phyloP scores from a whole-genome alignment of 1,140 invertebrate genomes.

The Drosophila punjabiensis region DNA sequence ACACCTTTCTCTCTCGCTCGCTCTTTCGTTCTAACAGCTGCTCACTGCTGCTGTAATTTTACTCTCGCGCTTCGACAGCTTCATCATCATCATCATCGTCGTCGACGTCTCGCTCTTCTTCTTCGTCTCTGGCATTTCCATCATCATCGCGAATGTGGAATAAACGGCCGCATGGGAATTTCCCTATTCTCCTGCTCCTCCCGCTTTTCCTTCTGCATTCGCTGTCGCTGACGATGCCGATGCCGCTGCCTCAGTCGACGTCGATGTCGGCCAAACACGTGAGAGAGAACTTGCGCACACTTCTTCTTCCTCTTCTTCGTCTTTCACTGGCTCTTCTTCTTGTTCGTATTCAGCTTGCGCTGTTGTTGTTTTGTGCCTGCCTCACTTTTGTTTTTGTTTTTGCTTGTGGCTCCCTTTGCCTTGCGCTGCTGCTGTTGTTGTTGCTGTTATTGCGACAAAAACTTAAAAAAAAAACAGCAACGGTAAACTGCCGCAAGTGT shows the following conservation, averaged over 20 bases:
- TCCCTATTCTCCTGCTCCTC: constrained; percentile 22
- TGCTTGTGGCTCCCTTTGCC: constrained; percentile 5
- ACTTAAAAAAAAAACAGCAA: constrained; percentile 38
- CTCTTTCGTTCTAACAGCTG: constrained; percentile 34
- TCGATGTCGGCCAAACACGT: constrained; percentile 38
- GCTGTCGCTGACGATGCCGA: constrained; percentile 16
- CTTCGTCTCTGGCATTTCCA: constrained; percentile 17
- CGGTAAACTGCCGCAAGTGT: constrained; percentile 32
- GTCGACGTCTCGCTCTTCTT: constrained; percentile 13
- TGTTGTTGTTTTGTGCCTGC: constrained; percentile 35
- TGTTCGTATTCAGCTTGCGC: constrained; percentile 23
- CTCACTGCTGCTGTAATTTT: constrained; percentile 7
- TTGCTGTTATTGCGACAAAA: constrained; percentile 20
- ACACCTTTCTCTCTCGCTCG: constrained; percentile 6
- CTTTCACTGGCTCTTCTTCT: constrained; percentile 28
- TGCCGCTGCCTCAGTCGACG: constrained; percentile 57
- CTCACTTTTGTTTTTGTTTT: constrained; percentile 14
- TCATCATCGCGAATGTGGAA: constrained; percentile 52
- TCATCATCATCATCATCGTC: constrained; percentile 6
- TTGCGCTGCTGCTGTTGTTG: constrained; percentile 1
- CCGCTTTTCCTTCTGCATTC: constrained; percentile 36
- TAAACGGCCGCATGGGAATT: constrained; percentile 78
- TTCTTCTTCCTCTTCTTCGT: constrained; percentile 18
- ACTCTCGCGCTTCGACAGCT: constrained; percentile 22
- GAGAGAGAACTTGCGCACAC: constrained; percentile 36